Evolutionary conservation across 2,113 vertebrate genomes (phyloP), one percentile per base, ranked within the genome.

Genomic region (Scomber scombrus): DNA sequence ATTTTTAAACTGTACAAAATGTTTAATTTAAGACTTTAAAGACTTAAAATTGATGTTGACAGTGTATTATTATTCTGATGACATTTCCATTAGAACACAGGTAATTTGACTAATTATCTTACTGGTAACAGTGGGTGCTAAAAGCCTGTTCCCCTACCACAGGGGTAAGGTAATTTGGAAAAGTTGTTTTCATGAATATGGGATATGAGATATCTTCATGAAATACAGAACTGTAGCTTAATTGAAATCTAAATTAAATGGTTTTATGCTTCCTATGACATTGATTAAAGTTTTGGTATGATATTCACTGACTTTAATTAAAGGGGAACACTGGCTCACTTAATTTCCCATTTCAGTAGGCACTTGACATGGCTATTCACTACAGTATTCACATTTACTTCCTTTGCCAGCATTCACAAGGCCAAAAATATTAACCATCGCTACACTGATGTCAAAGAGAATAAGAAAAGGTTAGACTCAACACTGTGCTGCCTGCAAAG

Each of bases 281-380:
- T 13, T 26, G 21, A 80, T 58, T 56, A 18, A 78, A 80, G 46
- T 54, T 50, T 31, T 52, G 3, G 23, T 23, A 43, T 52, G 54
- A 55, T 52, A 23, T 71, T 75, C 45, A 49, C 26, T 73, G 57
- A 18, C 31, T 87, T 78, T 74, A 51, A 54, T 70, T 73, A 2
- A 49, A 57, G 6, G 4, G 55, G n/a, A 58, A 73, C 40, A 66
- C 55, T 31, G n/a, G 9, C 0, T 16, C 26, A 56, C 21, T 72
- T 72, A 56, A 78, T 67, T 79, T 75, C 68, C 47, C 47, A 68
- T 64, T 62, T 76, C 34, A 78, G 21, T 26, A 46, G 16, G 13
- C 5, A 14, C 40, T 14, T 13, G 26, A 46, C 61, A 60, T 21
- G 10, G 16, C 11, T 43, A 3, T 43, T 52, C 19, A 23, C 21